These are phyloP conservation scores for Eupithecia pulchellata DNA, from an alignment of 2,888 invertebrate species.

Conservation along the genomic window DNA sequence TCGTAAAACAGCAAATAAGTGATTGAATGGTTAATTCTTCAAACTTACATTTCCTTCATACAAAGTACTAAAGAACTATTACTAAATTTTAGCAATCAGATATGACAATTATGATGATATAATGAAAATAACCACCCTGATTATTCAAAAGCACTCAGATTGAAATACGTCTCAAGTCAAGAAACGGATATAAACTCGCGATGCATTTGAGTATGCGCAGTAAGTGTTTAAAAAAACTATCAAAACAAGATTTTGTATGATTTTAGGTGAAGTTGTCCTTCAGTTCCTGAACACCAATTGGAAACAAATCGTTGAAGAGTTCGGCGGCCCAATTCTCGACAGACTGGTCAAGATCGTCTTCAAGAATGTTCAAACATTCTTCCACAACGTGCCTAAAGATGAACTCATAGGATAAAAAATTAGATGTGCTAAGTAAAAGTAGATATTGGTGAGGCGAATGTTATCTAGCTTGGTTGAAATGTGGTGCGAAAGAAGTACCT, in stretches of 20 bases:
- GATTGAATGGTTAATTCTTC: neutral
- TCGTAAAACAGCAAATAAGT: neutral
- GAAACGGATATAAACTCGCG: too few species aligned
- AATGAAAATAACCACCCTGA: too few species aligned
- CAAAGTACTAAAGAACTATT: too few species aligned
- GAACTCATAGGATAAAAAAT: conserved; percentile 59
- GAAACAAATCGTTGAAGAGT: conserved; percentile 66
- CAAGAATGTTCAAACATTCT: conserved; percentile 59
- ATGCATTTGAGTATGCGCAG: too few species aligned
- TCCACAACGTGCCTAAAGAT: conserved; percentile 61
- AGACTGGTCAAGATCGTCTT: conserved; percentile 49
- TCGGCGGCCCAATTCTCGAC: conserved; percentile 66
- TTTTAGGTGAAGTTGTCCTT: conserved; percentile 67
- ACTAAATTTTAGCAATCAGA: too few species aligned
- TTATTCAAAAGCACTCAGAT: too few species aligned
- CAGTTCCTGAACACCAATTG: conserved; percentile 69
- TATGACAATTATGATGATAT: too few species aligned
- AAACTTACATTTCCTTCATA: neutral
- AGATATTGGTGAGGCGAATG: neutral
- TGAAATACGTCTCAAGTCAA: too few species aligned
- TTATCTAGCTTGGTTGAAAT: neutral
- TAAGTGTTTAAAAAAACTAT: too few species aligned
- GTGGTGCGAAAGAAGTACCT: neutral
- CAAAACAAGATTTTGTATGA: neutral
- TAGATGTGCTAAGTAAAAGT: too few species aligned